phyloP scores from a whole-genome alignment of 2,797 vertebrate genomes.

The Oreortyx pictus region DNA sequence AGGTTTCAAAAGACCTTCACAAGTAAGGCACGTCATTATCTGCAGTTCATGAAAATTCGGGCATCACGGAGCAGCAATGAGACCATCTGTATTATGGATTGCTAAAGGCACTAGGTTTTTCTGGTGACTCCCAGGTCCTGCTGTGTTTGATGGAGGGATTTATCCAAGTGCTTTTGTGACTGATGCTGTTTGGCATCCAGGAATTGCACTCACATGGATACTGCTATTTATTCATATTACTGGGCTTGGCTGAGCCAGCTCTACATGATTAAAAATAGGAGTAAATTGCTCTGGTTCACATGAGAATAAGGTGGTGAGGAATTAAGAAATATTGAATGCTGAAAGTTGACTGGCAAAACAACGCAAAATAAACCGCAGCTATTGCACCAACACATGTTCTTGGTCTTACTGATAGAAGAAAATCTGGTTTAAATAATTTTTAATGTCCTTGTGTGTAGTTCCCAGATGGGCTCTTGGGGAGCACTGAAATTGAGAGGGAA shows the following conservation, averaged over 20 bases:
- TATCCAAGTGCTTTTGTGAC: neutral
- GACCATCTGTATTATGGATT: neutral
- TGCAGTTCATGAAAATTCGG: neutral
- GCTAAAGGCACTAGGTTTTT: neutral
- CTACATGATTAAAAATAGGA: neutral
- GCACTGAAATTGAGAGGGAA: neutral
- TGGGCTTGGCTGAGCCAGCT: neutral
- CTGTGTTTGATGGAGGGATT: neutral
- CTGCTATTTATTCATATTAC: neutral
- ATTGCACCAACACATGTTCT: conserved; percentile 41
- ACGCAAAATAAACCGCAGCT: conserved; percentile 41
- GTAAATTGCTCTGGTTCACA: neutral
- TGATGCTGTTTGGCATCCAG: neutral
- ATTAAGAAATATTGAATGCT: conserved; percentile 44
- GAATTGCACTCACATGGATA: neutral
- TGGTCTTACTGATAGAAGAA: neutral
- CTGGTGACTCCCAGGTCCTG: neutral
- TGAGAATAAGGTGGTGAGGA: neutral
- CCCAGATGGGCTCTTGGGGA: neutral
- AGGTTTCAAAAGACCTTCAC: neutral
- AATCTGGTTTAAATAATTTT: conserved; percentile 40
- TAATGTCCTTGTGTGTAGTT: neutral
- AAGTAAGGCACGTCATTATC: neutral
- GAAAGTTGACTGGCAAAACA: conserved; percentile 53
- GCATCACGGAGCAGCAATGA: neutral